Evolutionary conservation across 2,888 invertebrate species (phyloP), one percentile per base, ranked within the genome.

Genomic region (Cephus pygmeus): DNA sequence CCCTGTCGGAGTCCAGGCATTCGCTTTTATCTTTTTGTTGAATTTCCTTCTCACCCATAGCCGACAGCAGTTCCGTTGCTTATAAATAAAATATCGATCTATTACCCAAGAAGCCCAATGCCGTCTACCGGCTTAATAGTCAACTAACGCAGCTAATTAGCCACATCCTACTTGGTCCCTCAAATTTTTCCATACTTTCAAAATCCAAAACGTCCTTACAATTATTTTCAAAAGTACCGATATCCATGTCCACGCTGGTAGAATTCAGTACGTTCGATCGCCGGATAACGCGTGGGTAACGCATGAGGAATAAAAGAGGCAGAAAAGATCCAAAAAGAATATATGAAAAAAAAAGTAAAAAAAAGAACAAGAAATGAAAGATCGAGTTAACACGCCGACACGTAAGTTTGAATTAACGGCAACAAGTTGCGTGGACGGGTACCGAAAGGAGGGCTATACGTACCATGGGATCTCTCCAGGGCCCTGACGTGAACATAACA

Each of bases 401-500:
- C 82, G 86, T 86, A 83, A 83, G 83, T 85, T 87, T 80, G 86
- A 87, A 87, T 88, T 85, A 87, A 86, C 82, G 77, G 81, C 80
- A 83, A 85, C 88, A 84, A 83, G 84, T 84, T 82, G 83, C 77
- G 80, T 79, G 79, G 79, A 82, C 79, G 76, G 74, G 79, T 30
- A 15, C 56, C 78, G 77, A 77, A 40, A 71, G 71, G 31, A 71
- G 31, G 33, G 71, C 30, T 31, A 15, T 74, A 80, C 83, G 85
- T 86, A 86, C 83, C 83, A 84, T 84, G 83, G 84, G 77, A 83
- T 87, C 83, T 83, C 81, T 56, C 56, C 56, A 56, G 56, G 82
- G 81, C 77, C 79, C 80, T 87, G 87, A 88, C 88, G 80, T 81
- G 85, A 85, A 88, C 88, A 87, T 86, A 88, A 87, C 88, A 85